Conservation (phyloP, 2,888 invertebrate genomes). For the Amiota mariae region DNA sequence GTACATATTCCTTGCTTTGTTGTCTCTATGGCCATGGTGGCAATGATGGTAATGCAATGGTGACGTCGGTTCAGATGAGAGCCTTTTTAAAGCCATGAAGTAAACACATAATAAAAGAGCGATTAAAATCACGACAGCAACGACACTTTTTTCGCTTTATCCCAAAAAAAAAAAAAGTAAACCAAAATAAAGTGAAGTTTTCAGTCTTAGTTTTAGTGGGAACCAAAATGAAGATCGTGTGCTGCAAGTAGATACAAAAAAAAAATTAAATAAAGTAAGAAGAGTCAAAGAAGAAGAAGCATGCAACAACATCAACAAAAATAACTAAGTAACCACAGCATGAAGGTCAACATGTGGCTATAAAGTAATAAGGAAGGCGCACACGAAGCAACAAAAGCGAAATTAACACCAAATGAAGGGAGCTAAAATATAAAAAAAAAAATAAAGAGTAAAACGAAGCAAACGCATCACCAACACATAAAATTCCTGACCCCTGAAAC, state of each 20-base stretch:
- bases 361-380: conserved; percentile 3
- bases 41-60: no score
- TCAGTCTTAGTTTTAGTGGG: background rate
- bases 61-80: no score
- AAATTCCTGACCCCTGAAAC: conserved; percentile 53
- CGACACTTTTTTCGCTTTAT: conserved; percentile 19
- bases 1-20: no score
- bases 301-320: conserved; percentile 1
- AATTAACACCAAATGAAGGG: conserved; percentile 18
- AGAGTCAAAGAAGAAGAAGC: background rate
- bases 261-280: background rate
- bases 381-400: conserved; percentile 24
- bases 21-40: no score
- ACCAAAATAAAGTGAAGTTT: background rate
- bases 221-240: conserved; percentile 23
- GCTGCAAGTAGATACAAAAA: background rate
- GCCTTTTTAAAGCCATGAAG: background rate
- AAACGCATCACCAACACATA: conserved; percentile 43
- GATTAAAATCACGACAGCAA: conserved; percentile 30
- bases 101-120: conserved; percentile 18
- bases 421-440: background rate
- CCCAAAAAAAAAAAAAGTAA: background rate
- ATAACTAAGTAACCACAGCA: conserved; percentile 14
- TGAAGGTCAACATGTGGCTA: conserved; percentile 42
- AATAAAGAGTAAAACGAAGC: conserved; percentile 28